phyloP scores from a whole-genome alignment of 1,140 invertebrate species.

The Lepidotrigona ventralis region DNA sequence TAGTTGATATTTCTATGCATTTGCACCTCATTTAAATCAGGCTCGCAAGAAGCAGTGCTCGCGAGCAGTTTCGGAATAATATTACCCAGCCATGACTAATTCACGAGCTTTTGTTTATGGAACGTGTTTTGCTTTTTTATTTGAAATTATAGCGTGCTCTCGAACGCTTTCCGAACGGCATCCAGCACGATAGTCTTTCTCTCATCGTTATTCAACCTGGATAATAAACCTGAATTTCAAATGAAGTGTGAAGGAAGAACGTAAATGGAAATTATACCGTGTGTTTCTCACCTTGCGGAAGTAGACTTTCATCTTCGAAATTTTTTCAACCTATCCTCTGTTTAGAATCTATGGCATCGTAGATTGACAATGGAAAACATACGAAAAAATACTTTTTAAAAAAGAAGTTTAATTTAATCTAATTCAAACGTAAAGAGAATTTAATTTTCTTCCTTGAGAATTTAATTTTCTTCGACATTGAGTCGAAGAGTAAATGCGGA shows the following conservation, averaged over 20 bases:
- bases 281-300: not conserved
- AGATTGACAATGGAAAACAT: too few relatives aligned
- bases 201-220: not conserved
- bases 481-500: not conserved
- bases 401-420: too few relatives aligned
- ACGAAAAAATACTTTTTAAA: too few relatives aligned
- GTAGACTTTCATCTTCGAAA: not conserved
- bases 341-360: not conserved
- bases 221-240: not conserved
- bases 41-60: not conserved
- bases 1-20: not conserved
- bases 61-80: not conserved
- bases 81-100: slow-evolving; percentile 3
- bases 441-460: too few relatives aligned
- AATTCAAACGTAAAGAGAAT: too few relatives aligned
- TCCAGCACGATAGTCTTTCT: not conserved
- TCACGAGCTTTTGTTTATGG: not conserved
- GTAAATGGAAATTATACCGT: not conserved
- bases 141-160: not conserved
- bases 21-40: slow-evolving; percentile 1
- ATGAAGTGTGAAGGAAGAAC: not conserved
- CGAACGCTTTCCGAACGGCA: not conserved
- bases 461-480: too few relatives aligned
- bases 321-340: not conserved
- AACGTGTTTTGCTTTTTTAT: not conserved